These are phyloP conservation scores for Nannobrachium achirus DNA, from an alignment of 2,113 vertebrate species.

Conservation along the genomic window DNA sequence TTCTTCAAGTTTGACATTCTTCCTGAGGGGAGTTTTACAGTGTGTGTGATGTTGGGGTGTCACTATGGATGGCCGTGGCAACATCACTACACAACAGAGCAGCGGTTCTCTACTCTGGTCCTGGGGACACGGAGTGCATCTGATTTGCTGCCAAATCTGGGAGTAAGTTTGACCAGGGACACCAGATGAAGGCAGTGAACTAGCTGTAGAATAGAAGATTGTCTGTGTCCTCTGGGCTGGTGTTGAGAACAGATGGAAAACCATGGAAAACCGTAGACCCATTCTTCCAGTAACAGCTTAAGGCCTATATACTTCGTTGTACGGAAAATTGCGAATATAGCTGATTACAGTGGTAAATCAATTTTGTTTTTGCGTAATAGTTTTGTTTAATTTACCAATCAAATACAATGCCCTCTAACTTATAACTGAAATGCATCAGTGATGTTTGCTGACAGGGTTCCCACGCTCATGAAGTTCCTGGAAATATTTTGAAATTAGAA, in stretches of 20 bases:
- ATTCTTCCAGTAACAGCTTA: not conserved
- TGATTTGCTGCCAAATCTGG: too few relatives aligned
- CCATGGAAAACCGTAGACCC: not conserved
- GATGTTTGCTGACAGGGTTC: too few relatives aligned
- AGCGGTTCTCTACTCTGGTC: too few relatives aligned
- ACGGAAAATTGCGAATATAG: not conserved
- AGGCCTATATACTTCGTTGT: not conserved
- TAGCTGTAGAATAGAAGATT: too few relatives aligned
- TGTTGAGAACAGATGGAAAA: too few relatives aligned
- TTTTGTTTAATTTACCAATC: not conserved
- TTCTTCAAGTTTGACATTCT: not conserved
- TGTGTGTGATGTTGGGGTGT: not conserved
- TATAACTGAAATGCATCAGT: conserved; percentile 5
- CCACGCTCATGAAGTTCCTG: too few relatives aligned
- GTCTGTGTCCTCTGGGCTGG: too few relatives aligned
- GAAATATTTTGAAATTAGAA: too few relatives aligned
- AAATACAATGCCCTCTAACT: not conserved
- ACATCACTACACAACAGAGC: too few relatives aligned
- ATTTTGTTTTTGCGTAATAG: not conserved
- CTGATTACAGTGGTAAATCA: not conserved
- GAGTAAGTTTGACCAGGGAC: too few relatives aligned
- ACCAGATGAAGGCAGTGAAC: too few relatives aligned
- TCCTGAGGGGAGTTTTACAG: not conserved
- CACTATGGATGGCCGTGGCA: not conserved
- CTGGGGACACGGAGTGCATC: too few relatives aligned